phyloP scores from a whole-genome alignment of 2,797 vertebrate species.

The Pseudocheirus occidentalis region DNA sequence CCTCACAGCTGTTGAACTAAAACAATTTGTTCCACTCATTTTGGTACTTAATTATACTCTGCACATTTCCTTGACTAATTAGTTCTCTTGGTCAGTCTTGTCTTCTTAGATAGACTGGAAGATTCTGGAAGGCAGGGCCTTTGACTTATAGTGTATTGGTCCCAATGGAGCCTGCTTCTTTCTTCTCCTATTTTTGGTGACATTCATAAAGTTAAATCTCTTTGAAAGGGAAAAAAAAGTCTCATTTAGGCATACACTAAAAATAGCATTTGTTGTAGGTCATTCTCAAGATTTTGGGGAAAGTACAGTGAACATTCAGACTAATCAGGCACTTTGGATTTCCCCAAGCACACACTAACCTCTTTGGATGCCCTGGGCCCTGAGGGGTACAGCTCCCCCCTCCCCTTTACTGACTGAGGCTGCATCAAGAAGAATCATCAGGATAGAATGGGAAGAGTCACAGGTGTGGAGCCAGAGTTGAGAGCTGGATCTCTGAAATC shows the following conservation, averaged over 20 bases:
- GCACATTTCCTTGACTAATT: not conserved
- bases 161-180: not conserved
- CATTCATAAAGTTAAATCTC: not conserved
- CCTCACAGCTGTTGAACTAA: not conserved
- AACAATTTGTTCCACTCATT: not conserved
- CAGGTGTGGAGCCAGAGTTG: not conserved
- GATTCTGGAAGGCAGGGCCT: not conserved
- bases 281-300: not conserved
- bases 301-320: not conserved
- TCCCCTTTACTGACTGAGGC: not conserved
- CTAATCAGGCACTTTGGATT: not conserved
- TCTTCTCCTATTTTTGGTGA: not conserved
- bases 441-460: not conserved
- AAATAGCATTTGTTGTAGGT: not conserved
- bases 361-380: not conserved
- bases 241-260: not conserved
- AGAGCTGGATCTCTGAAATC: not conserved
- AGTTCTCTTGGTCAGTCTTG: not conserved
- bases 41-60: not conserved
- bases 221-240: not conserved
- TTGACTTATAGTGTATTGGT: not conserved
- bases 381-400: not conserved
- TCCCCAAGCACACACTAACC: not conserved
- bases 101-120: not conserved
- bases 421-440: not conserved